A percentile compares a stretch with the other conserved stretches of the same genome.
phyloP scores from a whole-genome alignment of 35 echinoderm and acorn worm genomes.

The Lytechinus variegatus region DNA sequence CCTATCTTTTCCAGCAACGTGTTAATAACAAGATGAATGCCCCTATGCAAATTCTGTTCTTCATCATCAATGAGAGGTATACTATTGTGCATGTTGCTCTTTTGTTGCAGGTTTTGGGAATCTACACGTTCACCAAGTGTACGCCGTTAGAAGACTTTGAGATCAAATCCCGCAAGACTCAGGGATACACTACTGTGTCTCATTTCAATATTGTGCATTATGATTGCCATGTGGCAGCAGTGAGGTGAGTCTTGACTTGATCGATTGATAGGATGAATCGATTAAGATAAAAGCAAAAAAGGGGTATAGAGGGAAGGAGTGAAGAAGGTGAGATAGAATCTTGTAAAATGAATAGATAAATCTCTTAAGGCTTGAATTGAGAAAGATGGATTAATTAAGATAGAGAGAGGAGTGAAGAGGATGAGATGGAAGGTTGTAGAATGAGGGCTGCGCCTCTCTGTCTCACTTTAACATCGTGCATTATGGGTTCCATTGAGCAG shows the following conservation, averaged over 20 bases:
- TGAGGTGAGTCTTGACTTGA: conserved; percentile 66
- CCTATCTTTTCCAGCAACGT: no score
- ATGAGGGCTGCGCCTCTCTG: conserved; percentile 84
- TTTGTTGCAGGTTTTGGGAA: conserved; percentile 74
- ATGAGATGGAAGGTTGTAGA: not conserved
- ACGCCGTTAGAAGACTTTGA: conserved; percentile 86
- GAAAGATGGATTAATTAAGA: no score
- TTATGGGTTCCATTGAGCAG: conserved; percentile 94
- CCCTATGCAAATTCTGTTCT: no score
- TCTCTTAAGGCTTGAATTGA: no score
- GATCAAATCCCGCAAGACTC: conserved; percentile 90
- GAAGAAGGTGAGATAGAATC: no score
- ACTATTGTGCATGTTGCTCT: not conserved
- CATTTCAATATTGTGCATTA: conserved; percentile 99
- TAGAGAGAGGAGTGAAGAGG: no score
- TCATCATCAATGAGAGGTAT: no score
- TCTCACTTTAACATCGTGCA: conserved; percentile 98
- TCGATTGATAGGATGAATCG: no score
- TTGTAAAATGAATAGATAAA: no score
- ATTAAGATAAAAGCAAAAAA: no score
- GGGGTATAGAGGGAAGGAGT: no score
- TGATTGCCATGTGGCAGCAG: conserved; percentile 95
- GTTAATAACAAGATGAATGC: no score
- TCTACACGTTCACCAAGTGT: conserved; percentile 96
- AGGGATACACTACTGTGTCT: conserved; percentile 93